phyloP scores from a whole-genome alignment of 2,113 vertebrate genomes.

The Chiloscyllium plagiosum region DNA sequence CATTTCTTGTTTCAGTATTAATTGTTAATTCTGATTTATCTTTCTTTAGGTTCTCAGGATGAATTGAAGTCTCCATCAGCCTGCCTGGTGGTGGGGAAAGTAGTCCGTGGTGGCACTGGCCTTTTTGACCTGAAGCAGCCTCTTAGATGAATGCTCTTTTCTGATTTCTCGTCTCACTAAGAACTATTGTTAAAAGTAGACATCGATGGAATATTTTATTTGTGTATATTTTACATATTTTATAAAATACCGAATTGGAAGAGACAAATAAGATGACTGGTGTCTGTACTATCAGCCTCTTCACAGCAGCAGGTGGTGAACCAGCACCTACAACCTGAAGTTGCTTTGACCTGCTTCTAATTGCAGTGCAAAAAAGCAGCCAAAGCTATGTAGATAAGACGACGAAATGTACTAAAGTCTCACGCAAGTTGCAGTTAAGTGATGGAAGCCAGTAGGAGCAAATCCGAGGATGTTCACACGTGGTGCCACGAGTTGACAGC shows the following conservation, averaged over 20 bases:
- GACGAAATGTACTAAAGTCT: background rate
- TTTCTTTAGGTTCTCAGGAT: constrained; percentile 68
- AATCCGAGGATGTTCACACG: background rate
- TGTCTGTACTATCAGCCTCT: background rate
- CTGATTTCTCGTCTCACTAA: background rate
- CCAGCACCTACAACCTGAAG: background rate
- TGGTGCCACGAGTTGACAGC: no score
- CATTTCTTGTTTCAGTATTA: background rate
- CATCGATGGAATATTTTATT: background rate
- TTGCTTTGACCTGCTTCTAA: background rate
- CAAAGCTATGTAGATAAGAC: background rate
- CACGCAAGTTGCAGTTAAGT: background rate
- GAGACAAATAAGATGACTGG: background rate
- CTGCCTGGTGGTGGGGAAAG: constrained; percentile 84
- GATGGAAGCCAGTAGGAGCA: background rate
- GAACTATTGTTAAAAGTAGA: background rate
- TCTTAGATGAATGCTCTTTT: constrained; percentile 55
- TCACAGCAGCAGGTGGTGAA: background rate
- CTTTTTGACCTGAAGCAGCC: constrained; percentile 96
- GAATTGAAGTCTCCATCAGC: constrained; percentile 83
- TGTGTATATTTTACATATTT: background rate
- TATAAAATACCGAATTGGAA: background rate
- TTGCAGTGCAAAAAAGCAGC: background rate
- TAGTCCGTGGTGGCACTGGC: constrained; percentile 89
- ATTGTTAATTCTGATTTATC: background rate